Base-by-base conservation (phyloP, 2,113 vertebrate species). In the Nibea albiflora region DNA sequence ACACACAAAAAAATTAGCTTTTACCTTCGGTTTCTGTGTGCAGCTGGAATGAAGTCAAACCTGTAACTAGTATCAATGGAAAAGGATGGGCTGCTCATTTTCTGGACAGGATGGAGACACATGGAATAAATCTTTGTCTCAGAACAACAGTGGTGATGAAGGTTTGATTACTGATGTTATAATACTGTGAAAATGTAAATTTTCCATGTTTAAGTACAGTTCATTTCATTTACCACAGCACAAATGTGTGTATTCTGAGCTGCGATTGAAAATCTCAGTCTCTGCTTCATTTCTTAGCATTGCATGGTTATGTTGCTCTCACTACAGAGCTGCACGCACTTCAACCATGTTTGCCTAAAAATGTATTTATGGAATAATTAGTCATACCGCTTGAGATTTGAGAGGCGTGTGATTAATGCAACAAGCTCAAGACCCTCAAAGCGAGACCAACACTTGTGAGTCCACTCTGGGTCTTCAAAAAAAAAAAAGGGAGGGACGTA, bases 301-400 rank as follows among this genome's bases (percentile, higher is more conserved):
- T 52, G 24, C 14, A 72, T 4, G 1, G 46, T 85, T 83, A 46
- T 46, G n/a, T 83, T 75, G 71, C 62, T 44, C 35, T 62, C n/a
- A 3, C 26, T 57, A 57, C 58, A 20, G 58, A 79, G 58, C 62
- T 26, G 19, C 57, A 58, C 3, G 19, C n/a, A 63, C 69, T 53
- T 44, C n/a, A 67, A 54, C 49, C 64, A 49, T 19, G 35, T 72
- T 60, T 52, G 16, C 50, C 75, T 57, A 8, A 42, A 80, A 76
- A 39, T 22, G 22, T 78, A 88, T 81, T 73, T 75, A 47, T 47
- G 71, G 58, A 65, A 53, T 73, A 80, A 85, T 87, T 87, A 78
- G 67, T 85, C 82, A 81, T 63, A 15, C 12, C 24, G 19, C 26
- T 76, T 31, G 35, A 81, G 66, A 62, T 44, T 46, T 20, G 31